phyloP scores from a whole-genome alignment of 2,888 invertebrate genomes.

The Diarsia rubi region DNA sequence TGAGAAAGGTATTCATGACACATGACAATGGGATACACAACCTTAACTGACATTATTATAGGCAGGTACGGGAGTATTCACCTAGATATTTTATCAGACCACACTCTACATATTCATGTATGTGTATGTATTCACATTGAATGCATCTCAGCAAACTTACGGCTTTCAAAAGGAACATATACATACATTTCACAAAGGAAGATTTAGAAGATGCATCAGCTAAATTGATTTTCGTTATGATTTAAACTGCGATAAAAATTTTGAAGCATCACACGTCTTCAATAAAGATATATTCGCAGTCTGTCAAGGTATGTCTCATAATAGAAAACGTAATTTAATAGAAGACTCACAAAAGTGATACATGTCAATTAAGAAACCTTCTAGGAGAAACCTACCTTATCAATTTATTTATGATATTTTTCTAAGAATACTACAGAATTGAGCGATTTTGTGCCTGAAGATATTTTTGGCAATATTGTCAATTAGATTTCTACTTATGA shows the following conservation, averaged over 20 bases:
- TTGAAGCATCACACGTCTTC: background rate
- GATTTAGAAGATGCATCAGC: slow-evolving; percentile 10
- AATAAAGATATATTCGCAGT: background rate
- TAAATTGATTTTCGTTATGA: slow-evolving; percentile 10
- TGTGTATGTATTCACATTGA: no score
- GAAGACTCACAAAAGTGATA: background rate
- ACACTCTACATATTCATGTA: no score
- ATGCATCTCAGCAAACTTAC: slow-evolving; percentile 17
- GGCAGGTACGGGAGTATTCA: no score
- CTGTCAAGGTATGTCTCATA: background rate
- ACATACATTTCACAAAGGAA: slow-evolving; percentile 7
- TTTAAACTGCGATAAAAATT: background rate
- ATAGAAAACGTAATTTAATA: no score
- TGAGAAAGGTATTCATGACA: no score
- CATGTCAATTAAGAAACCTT: background rate
- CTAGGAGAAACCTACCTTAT: background rate
- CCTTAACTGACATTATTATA: no score
- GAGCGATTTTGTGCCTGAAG: background rate
- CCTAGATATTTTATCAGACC: background rate
- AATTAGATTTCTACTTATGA: background rate
- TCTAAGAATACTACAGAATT: background rate
- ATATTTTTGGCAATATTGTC: slow-evolving; percentile 5
- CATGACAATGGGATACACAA: no score
- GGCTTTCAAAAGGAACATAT: slow-evolving; percentile 25
- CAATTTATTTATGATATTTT: background rate